Evolutionary conservation across 2,888 invertebrate species (phyloP), one percentile per base, ranked within the genome.

Genomic region (Drosophila mulleri): DNA sequence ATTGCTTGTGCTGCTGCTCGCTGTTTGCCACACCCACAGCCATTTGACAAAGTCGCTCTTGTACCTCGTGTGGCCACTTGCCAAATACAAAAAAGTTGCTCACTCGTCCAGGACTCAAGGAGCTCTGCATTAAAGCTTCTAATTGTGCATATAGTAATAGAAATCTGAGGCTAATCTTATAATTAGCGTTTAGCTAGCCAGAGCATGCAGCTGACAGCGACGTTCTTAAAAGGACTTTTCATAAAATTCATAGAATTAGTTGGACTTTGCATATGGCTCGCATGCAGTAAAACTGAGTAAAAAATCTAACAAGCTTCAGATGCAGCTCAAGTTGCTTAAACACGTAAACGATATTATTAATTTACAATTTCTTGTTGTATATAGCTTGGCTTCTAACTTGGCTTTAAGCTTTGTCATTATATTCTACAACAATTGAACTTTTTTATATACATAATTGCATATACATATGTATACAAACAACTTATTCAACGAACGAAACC

Each of bases 41-140:
- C 48, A 23, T 45, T 67, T 65, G 72, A 47, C 47, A 65, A 71
- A 47, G 47, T 57, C 58, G 2, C 35, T 47, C 23, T 23, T 20
- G 12, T 11, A 48, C 29, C n/a, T n/a, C 44, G 71, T 20, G 47
- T 67, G 70, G 60, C 44, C 62, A 59, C 54, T 56, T 67, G 47
- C 35, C 50, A 56, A 50, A 48, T 60, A 29, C 29, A 29, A 53
- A 57, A 52, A 72, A 66, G 62, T 66, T 41, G 60, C 41, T 39
- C 48, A 50, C 74, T 44, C 53, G 42, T 42, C 57, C 41, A 47
- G 20, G 16, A 20, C 16, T 29, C 9, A 23, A 23, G 8, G 6
- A 26, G n/a, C 29, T 23, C 8, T 54, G 37, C 11, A 16, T 11
- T 39, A n/a, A 54, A 26, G 39, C 29, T 29, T 48, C n/a, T n/a